A percentile compares a stretch with the other conserved stretches of the same genome.
Evolutionary conservation across 2,797 vertebrate species (phyloP).

Genomic region (Oryzias sinensis): DNA sequence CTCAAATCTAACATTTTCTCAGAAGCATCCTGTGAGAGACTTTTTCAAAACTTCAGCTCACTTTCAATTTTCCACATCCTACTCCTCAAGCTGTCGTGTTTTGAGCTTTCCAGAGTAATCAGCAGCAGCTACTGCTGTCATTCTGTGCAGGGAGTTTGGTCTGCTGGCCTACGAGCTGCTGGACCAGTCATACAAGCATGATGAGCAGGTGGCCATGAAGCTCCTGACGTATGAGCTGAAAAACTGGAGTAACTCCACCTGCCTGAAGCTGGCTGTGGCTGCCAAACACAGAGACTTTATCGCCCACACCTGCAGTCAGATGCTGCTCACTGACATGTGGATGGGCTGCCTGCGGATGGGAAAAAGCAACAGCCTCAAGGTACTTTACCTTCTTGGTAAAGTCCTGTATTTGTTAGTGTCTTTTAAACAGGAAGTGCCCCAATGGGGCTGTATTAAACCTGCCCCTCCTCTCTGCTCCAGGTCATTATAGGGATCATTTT

Average conservation of each 20-base stretch:
- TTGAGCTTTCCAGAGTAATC: neutral
- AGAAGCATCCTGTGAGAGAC: no score
- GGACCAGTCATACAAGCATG: conserved; percentile 94
- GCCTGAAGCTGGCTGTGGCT: conserved; percentile 92
- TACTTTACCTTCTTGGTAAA: conserved; percentile 33
- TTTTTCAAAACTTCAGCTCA: no score
- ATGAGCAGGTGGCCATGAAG: conserved; percentile 96
- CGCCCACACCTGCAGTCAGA: conserved; percentile 97
- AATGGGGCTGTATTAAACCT: neutral
- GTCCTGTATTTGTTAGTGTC: no score
- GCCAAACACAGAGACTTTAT: conserved; percentile 97
- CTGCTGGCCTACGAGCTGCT: conserved; percentile 91
- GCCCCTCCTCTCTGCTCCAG: conserved; percentile 54
- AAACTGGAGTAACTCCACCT: conserved; percentile 98
- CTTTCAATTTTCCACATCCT: no score
- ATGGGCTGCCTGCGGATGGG: conserved; percentile 94
- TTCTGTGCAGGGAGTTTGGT: conserved; percentile 86
- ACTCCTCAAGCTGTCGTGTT: no score
- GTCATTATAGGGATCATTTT: conserved; percentile 92
- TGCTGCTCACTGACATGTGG: conserved; percentile 81
- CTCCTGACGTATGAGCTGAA: conserved; percentile 93
- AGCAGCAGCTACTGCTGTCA: neutral
- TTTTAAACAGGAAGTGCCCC: no score
- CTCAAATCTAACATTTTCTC: no score
- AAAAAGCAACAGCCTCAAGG: conserved; percentile 94